phyloP scores from a whole-genome alignment of 1,140 invertebrate genomes.

The Tetramorium simillimum region DNA sequence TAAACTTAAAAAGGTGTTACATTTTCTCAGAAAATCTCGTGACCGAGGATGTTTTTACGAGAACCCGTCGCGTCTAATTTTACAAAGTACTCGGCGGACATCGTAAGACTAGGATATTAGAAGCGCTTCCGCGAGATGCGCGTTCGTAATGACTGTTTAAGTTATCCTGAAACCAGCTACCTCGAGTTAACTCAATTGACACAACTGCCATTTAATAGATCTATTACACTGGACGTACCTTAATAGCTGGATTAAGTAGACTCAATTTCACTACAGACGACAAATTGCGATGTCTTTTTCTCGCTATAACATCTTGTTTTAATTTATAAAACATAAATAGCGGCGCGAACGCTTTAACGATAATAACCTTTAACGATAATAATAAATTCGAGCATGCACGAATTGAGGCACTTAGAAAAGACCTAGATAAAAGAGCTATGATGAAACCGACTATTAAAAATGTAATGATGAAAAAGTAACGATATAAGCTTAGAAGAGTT shows the following conservation, averaged over 20 bases:
- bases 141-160: constrained; percentile 68
- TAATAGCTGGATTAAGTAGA: constrained; percentile 47
- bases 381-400: not conserved
- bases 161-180: constrained; percentile 69
- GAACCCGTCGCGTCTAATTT: constrained; percentile 56
- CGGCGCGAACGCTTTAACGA: not conserved
- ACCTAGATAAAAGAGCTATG: not conserved
- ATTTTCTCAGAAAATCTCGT: not conserved
- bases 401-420: not conserved
- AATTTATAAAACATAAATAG: constrained; percentile 26
- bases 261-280: constrained; percentile 23
- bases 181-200: constrained; percentile 72
- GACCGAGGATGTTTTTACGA: constrained; percentile 56
- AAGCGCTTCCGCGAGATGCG: constrained; percentile 37
- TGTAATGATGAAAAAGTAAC: not conserved
- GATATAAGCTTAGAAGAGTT: not conserved
- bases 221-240: constrained; percentile 61
- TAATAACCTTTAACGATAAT: not conserved
- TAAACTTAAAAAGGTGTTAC: not conserved
- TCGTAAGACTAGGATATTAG: constrained; percentile 62
- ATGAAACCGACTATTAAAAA: not conserved
- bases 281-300: constrained; percentile 25
- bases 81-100: not conserved
- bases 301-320: not conserved
- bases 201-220: constrained; percentile 68